Conservation (phyloP, 2,888 invertebrate species). For the Morpho deidamia region DNA sequence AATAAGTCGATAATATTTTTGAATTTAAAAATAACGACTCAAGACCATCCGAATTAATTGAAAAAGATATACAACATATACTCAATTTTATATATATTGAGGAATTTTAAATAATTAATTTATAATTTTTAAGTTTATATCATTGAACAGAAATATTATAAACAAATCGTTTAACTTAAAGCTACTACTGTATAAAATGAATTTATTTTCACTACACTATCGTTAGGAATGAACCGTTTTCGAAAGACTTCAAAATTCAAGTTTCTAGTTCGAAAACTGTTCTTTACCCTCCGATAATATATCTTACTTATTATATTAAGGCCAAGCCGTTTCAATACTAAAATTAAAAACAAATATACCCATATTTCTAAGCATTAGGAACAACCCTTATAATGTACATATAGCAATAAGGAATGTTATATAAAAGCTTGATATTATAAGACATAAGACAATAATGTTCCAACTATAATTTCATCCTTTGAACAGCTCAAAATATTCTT, state of each 20-base stretch:
- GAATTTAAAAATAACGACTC: too few species aligned
- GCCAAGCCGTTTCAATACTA: slow-evolving; percentile 19
- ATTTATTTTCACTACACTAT: too few species aligned
- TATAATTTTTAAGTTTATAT: background rate
- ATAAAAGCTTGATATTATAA: slow-evolving; percentile 40
- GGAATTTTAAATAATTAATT: background rate
- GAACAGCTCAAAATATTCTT: background rate
- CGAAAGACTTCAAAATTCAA: slow-evolving; percentile 3
- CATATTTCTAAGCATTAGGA: slow-evolving; percentile 57
- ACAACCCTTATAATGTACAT: slow-evolving; percentile 59
- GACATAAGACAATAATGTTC: background rate
- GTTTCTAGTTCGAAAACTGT: background rate
- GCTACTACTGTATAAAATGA: slow-evolving; percentile 14
- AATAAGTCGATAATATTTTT: too few species aligned
- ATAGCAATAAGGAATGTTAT: slow-evolving; percentile 51
- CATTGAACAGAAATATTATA: background rate
- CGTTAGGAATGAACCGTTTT: background rate
- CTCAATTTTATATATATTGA: too few species aligned
- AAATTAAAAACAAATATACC: slow-evolving; percentile 30
- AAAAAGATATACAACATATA: too few species aligned
- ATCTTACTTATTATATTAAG: slow-evolving; percentile 13
- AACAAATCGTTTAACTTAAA: slow-evolving; percentile 10
- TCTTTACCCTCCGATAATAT: slow-evolving; percentile 3
- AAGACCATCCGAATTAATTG: too few species aligned
- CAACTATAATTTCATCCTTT: background rate